Base-by-base conservation (phyloP, 92 coral and sea anemone species). In the Palythoa caribaeorum region DNA sequence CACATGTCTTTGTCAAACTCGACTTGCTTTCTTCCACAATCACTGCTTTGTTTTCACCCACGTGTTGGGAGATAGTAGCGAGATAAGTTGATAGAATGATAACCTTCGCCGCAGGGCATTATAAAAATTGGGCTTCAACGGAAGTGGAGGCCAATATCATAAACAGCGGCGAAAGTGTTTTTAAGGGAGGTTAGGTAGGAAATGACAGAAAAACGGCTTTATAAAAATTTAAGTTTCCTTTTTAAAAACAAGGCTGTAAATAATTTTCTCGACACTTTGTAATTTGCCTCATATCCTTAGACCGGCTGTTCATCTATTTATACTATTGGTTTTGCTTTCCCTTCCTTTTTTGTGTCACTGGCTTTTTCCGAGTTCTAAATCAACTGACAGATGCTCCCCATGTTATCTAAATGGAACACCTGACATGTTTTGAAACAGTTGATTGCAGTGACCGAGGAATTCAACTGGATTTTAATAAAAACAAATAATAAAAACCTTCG, bases 101-200 rank as follows among this genome's bases (percentile, higher is more conserved):
- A 68, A 71, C 40, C 21, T 81, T 37, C 60, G 65, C 86, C 75
- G 76, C 76, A 47, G 86, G 86, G 86, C 76, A 81, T 63, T 76
- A 20, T 37, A 17, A 7, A 80, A 80, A 76, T 76, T 50, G 16
- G 3, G 19, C 28, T 77, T 53, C 63, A 53, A 59, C 69, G 83
- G 83, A 77, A 77, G 83, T 77, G 68, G 19, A 76, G 21, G 80
- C 40, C 63, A 57, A 57, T 38, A 36, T 59, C 77, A 17, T 14
- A 73, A 39, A 73, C n/a, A 73, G 28, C 12, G 2, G 55, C 28
- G 50, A 15, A 38, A 57, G 63, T 16, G 9, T 40, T 9, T 14
- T 44, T 28, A 28, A 28, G 28, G 28, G 7, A 3, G n/a, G 65
- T n/a, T 1, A 59, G 65, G 17, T 57, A 57, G 15, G 28, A 63